A percentile compares a stretch with the other conserved stretches of the same genome.
Conservation (phyloP, 2,888 invertebrate species). For the Drosophila lutescens region DNA sequence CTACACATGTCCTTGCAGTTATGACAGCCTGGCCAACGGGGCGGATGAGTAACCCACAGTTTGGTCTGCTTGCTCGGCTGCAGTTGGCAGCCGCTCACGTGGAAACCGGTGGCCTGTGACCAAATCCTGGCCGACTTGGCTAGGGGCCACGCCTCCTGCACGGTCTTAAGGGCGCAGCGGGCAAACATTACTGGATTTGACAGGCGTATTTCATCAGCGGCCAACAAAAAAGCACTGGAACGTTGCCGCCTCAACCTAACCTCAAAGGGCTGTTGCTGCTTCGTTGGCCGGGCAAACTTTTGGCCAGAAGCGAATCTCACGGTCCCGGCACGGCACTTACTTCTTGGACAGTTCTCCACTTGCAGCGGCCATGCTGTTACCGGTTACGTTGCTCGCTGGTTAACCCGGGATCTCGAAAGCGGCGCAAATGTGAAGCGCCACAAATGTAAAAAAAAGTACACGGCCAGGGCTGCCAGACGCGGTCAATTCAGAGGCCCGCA, state of each 20-base stretch:
- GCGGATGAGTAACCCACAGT: slow-evolving; percentile 65
- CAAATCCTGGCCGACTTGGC: slow-evolving; percentile 7
- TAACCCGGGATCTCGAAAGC: slow-evolving; percentile 4
- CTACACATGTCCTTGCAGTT: background rate
- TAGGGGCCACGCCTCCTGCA: slow-evolving; percentile 19
- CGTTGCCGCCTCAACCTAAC: slow-evolving; percentile 26
- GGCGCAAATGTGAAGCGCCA: slow-evolving; percentile 36
- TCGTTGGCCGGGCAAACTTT: slow-evolving; percentile 7
- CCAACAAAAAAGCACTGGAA: slow-evolving; percentile 7
- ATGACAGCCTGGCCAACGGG: slow-evolving; percentile 2
- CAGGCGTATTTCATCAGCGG: slow-evolving; percentile 11
- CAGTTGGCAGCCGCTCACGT: slow-evolving; percentile 49
- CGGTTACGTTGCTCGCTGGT: slow-evolving; percentile 3
- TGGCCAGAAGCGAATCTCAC: background rate
- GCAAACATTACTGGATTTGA: slow-evolving; percentile 24
- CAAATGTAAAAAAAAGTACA: slow-evolving; percentile 19
- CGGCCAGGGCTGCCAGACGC: slow-evolving; percentile 9
- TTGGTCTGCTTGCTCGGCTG: slow-evolving; percentile 79
- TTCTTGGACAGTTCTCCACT: slow-evolving; percentile 82
- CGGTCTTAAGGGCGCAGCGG: slow-evolving; percentile 38
- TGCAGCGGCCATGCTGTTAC: slow-evolving; percentile 73
- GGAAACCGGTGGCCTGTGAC: slow-evolving; percentile 18
- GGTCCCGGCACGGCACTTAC: slow-evolving; percentile 72
- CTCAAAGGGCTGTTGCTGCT: slow-evolving; percentile 18
- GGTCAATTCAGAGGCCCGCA: background rate